These are phyloP conservation scores for Sarotherodon lohbergeri DNA, from an alignment of 2,113 vertebrate species.

Conservation along the genomic window DNA sequence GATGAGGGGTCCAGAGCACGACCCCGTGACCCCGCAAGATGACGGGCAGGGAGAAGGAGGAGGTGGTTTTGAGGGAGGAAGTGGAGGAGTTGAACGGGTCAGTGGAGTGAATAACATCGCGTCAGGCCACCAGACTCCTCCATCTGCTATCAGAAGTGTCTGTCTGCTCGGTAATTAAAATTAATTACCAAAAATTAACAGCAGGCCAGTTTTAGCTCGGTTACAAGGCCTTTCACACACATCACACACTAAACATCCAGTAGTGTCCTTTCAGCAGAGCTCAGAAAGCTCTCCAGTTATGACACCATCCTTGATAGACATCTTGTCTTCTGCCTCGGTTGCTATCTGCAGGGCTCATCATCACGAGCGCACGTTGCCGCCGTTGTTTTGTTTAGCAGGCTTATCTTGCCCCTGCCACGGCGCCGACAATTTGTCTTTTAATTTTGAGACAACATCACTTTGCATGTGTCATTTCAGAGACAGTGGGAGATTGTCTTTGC, in stretches of 20 bases:
- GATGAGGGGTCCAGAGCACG: not conserved
- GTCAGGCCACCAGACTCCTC: constrained; percentile 23
- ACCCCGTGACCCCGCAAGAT: constrained; percentile 19
- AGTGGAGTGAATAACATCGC: not conserved
- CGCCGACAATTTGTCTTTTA: constrained; percentile 41
- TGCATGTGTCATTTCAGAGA: constrained; percentile 54
- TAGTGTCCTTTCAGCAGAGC: not conserved
- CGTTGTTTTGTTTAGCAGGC: not conserved
- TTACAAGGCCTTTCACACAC: not conserved
- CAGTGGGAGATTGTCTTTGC: constrained; percentile 25
- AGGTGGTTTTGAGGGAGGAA: constrained; percentile 7
- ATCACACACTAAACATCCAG: not conserved
- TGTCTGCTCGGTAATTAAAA: constrained; percentile 57
- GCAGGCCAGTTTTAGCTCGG: not conserved
- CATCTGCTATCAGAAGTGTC: constrained; percentile 47
- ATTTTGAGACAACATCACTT: constrained; percentile 44
- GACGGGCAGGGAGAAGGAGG: not conserved
- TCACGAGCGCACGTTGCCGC: not conserved
- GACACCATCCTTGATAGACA: not conserved
- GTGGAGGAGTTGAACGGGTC: constrained; percentile 12
- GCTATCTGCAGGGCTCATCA: not conserved
- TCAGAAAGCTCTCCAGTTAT: not conserved
- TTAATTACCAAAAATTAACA: constrained; percentile 46
- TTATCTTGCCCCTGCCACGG: constrained; percentile 8
- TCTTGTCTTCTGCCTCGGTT: not conserved